Percentiles rank a stretch among this genome's conserved stretches.
phyloP scores from a whole-genome alignment of 2,888 invertebrate genomes.

The Gastracanthus pulcherrimus region DNA sequence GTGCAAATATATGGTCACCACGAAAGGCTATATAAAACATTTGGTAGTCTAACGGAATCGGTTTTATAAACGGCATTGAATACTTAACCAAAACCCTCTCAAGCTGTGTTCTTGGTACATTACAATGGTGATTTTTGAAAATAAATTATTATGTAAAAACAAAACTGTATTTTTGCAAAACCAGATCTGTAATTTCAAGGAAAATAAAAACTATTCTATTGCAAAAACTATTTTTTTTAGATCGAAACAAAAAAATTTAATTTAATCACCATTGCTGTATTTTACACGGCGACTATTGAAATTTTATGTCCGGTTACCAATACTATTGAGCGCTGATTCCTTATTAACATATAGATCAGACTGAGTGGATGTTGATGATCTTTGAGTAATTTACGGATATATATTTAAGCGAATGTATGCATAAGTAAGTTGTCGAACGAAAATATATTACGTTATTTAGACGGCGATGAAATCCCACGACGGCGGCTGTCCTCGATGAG shows the following conservation, averaged over 20 bases:
- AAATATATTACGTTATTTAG: constrained; percentile 58
- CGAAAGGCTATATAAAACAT: neutral
- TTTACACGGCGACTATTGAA: constrained; percentile 5
- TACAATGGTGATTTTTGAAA: constrained; percentile 33
- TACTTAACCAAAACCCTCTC: constrained; percentile 29
- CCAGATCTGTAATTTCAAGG: neutral
- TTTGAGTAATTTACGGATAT: neutral
- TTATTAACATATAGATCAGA: neutral
- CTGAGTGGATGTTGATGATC: neutral
- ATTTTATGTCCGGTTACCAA: neutral
- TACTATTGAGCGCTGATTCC: neutral
- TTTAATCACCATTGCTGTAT: constrained; percentile 27
- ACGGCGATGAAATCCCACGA: constrained; percentile 64
- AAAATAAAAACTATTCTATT: constrained; percentile 31
- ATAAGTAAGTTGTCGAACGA: constrained; percentile 49
- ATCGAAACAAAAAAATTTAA: constrained; percentile 33
- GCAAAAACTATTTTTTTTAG: constrained; percentile 28
- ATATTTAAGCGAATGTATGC: constrained; percentile 22
- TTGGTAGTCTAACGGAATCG: neutral
- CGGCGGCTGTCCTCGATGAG: constrained; percentile 62
- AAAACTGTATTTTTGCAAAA: neutral
- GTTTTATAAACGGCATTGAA: neutral
- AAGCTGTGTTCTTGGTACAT: neutral
- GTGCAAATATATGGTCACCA: neutral
- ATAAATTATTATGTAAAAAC: neutral